Percentiles rank a stretch among this genome's conserved stretches.
phyloP scores from a whole-genome alignment of 2,113 vertebrate genomes.

The Mesitornis unicolor region DNA sequence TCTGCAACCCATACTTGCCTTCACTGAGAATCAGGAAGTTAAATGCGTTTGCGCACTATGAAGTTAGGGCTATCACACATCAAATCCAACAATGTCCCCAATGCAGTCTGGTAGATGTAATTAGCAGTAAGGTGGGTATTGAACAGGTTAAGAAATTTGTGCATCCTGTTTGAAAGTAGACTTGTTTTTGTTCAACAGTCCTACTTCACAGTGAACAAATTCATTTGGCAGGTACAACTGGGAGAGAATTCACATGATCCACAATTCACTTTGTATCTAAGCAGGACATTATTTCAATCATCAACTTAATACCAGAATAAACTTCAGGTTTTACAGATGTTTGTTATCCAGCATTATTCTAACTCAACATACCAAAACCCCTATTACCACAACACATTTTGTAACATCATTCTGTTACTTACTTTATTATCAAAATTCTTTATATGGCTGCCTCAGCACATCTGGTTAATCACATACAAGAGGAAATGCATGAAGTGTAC shows the following conservation, averaged over 20 bases:
- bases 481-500: neutral
- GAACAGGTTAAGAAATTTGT: neutral
- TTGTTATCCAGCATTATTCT: neutral
- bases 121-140: neutral
- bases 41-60: neutral
- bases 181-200: neutral
- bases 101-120: neutral
- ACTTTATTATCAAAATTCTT: neutral
- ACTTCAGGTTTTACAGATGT: neutral
- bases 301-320: neutral
- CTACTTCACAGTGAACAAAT: neutral
- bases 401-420: neutral
- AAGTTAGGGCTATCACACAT: neutral
- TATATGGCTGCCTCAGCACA: neutral
- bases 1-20: neutral
- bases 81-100: neutral
- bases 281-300: neutral
- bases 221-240: neutral
- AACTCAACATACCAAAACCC: neutral
- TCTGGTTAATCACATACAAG: neutral
- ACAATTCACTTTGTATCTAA: neutral
- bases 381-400: neutral
- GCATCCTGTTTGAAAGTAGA: fast-evolving
- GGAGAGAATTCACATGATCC: neutral
- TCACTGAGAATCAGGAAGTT: neutral